These are phyloP conservation scores for Pelecanus crispus DNA, from an alignment of 2,113 vertebrate genomes.

Conservation along the genomic window DNA sequence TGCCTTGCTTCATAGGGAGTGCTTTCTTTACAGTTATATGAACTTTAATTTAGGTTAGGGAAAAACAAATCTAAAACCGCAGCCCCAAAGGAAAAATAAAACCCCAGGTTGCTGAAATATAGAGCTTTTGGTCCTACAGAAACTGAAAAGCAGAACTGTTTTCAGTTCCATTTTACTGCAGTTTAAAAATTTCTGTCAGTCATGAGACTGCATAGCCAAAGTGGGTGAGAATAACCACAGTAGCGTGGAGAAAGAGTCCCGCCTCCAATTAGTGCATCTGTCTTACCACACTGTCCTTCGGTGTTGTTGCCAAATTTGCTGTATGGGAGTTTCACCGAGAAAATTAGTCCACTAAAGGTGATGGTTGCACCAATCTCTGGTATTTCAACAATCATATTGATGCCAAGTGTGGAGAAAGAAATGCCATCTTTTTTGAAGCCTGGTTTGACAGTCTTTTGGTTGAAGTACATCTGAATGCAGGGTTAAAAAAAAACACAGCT, in stretches of 20 bases:
- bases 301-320: slow-evolving; percentile 82
- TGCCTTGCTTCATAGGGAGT: not conserved
- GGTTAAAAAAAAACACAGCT: not conserved
- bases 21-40: not conserved
- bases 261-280: not conserved
- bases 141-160: not conserved
- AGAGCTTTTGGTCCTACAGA: not conserved
- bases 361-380: slow-evolving; percentile 65
- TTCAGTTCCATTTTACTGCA: not conserved
- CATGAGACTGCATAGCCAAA: not conserved
- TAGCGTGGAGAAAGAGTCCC: not conserved
- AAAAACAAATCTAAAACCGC: not conserved
- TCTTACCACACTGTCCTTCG: slow-evolving; percentile 91
- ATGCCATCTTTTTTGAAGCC: slow-evolving; percentile 74
- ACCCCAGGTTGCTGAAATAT: not conserved
- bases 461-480: slow-evolving; percentile 75
- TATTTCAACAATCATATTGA: slow-evolving; percentile 76
- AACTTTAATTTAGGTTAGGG: not conserved
- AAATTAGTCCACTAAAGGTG: slow-evolving; percentile 74
- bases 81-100: not conserved
- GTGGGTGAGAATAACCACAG: not conserved
- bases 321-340: slow-evolving; percentile 78
- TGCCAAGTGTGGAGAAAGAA: slow-evolving; percentile 68
- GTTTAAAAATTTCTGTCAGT: not conserved
- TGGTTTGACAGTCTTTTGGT: slow-evolving; percentile 69